Conservation (phyloP, 2,888 invertebrate species). For the Euplexia lucipara region DNA sequence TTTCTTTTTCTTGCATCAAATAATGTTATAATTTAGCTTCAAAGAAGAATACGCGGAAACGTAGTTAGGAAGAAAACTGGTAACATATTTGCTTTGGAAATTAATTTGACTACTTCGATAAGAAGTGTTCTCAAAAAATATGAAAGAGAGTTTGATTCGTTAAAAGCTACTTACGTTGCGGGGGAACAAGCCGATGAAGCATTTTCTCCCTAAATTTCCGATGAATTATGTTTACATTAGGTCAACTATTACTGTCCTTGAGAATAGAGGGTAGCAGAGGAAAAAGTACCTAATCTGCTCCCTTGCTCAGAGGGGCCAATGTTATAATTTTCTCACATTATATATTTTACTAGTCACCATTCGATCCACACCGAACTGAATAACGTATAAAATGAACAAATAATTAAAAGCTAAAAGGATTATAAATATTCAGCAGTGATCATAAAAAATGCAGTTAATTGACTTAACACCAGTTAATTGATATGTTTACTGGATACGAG, state of each 20-base stretch:
- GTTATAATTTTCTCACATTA: conserved; percentile 43
- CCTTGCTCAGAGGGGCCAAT: conserved; percentile 25
- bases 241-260: conserved; percentile 68
- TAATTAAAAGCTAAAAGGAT: conserved; percentile 21
- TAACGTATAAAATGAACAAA: conserved; percentile 18
- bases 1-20: conserved; percentile 45
- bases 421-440: conserved; percentile 16
- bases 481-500: conserved; percentile 19
- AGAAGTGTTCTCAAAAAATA: conserved; percentile 37
- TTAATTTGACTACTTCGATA: conserved; percentile 28
- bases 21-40: conserved; percentile 49
- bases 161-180: conserved; percentile 37
- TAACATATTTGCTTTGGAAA: conserved; percentile 39
- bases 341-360: conserved; percentile 14
- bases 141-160: conserved; percentile 29
- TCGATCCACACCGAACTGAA: conserved; percentile 16
- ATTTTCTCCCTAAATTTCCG: conserved; percentile 60
- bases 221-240: conserved; percentile 67
- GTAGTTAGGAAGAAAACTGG: conserved; percentile 37
- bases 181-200: conserved; percentile 58
- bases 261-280: conserved; percentile 53
- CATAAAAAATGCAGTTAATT: conserved; percentile 37
- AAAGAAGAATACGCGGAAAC: conserved; percentile 39
- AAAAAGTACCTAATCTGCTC: conserved; percentile 59
- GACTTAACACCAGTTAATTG: conserved; percentile 32